Evolutionary conservation across 2,797 vertebrate genomes (phyloP).

Genomic region (Squalus acanthias): DNA sequence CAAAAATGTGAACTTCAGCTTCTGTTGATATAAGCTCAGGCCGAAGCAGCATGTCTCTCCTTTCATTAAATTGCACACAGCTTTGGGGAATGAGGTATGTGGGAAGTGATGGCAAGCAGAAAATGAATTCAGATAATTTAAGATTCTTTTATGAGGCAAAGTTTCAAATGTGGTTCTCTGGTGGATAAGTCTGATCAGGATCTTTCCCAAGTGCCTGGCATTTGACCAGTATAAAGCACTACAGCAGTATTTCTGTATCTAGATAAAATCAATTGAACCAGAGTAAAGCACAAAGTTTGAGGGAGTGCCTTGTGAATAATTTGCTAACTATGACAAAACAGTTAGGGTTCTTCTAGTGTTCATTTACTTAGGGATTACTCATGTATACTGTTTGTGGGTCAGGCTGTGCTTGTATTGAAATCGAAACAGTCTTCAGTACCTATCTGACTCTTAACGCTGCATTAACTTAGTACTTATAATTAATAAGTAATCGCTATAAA

Average conservation of each 20-base stretch:
- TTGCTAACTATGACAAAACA: neutral
- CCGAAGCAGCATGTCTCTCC: neutral
- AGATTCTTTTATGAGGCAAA: neutral
- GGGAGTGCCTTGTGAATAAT: conserved; percentile 5
- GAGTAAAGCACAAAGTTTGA: neutral
- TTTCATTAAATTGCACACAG: neutral
- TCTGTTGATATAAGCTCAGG: neutral
- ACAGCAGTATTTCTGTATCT: neutral
- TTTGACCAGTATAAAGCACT: neutral
- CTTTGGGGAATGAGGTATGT: neutral
- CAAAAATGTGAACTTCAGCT: neutral
- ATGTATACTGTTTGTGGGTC: neutral
- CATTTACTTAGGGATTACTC: neutral
- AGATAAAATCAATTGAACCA: neutral
- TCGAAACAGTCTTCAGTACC: neutral
- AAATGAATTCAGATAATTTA: neutral
- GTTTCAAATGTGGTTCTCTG: neutral
- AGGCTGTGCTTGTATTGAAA: neutral
- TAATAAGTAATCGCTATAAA: neutral
- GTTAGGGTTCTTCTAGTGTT: neutral
- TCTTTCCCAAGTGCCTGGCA: neutral
- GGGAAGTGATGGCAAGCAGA: neutral
- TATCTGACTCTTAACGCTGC: neutral
- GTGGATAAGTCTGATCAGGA: neutral
- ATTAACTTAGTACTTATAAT: neutral